phyloP scores from a whole-genome alignment of 2,888 invertebrate genomes.

The Brassicogethes aeneus region DNA sequence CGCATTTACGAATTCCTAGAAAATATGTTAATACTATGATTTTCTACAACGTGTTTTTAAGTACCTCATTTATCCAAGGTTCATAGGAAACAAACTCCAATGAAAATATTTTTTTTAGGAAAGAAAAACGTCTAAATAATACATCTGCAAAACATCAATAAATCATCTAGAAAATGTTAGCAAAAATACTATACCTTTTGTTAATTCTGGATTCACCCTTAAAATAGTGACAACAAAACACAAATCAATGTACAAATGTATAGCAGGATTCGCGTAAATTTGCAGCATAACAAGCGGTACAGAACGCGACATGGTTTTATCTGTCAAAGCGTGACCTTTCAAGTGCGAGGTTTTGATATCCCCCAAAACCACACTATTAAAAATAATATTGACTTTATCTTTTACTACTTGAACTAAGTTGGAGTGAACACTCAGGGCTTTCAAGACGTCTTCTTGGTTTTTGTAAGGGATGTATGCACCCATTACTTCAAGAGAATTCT shows the following conservation, averaged over 20 bases:
- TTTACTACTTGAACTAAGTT: slow-evolving; percentile 42
- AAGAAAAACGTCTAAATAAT: slow-evolving; percentile 42
- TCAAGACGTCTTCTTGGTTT: slow-evolving; percentile 36
- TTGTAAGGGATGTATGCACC: slow-evolving; percentile 32
- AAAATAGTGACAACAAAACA: slow-evolving; percentile 48
- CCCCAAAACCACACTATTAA: slow-evolving; percentile 38
- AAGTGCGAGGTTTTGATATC: slow-evolving; percentile 43
- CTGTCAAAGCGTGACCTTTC: slow-evolving; percentile 56
- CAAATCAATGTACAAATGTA: slow-evolving; percentile 59
- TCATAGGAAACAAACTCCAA: slow-evolving; percentile 54
- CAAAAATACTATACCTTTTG: slow-evolving; percentile 30
- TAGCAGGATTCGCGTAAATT: slow-evolving; percentile 65
- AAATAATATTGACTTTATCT: slow-evolving; percentile 33
- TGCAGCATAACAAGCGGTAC: slow-evolving; percentile 65
- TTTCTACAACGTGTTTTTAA: slow-evolving; percentile 18
- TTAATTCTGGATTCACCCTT: slow-evolving; percentile 22
- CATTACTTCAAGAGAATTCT: slow-evolving; percentile 37
- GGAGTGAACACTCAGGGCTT: slow-evolving; percentile 51
- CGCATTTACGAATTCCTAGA: slow-evolving; percentile 42
- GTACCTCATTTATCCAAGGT: slow-evolving; percentile 43
- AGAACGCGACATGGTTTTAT: slow-evolving; percentile 58
- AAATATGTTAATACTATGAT: slow-evolving; percentile 9
- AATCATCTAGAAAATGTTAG: slow-evolving; percentile 5
- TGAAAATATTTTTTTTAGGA: slow-evolving; percentile 47
- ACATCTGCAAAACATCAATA: slow-evolving; percentile 40